Evolutionary conservation across 2,113 vertebrate species (phyloP).

Genomic region (Cebidichthys violaceus): DNA sequence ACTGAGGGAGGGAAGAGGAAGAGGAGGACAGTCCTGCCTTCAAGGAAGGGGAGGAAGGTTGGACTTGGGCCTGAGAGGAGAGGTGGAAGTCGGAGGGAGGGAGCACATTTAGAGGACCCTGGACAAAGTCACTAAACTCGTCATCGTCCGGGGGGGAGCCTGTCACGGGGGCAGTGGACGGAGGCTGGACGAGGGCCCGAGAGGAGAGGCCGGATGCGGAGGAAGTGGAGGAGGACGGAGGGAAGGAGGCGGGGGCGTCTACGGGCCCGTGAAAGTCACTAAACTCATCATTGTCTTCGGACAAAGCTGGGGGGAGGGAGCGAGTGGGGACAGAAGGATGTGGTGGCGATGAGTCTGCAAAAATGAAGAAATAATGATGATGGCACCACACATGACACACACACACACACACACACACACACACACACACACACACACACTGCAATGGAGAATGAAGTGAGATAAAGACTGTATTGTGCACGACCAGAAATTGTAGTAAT

Average conservation of each 20-base stretch:
- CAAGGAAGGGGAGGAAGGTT: conserved; percentile 78
- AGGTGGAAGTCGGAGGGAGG: conserved; percentile 81
- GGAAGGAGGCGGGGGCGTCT: conserved; percentile 81
- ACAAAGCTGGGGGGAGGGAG: conserved; percentile 87
- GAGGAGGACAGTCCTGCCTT: conserved; percentile 75
- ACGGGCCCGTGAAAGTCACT: conserved; percentile 96
- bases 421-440: conserved; percentile 70
- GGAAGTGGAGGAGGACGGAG: conserved; percentile 76
- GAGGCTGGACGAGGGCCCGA: conserved; percentile 62
- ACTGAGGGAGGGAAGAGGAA: conserved; percentile 65
- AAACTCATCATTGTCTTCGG: conserved; percentile 93
- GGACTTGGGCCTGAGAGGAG: conserved; percentile 56
- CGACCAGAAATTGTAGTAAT: conserved; percentile 30
- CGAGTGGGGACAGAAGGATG: conserved; percentile 90
- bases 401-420: conserved; percentile 56
- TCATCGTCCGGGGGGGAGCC: conserved; percentile 85
- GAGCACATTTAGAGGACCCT: conserved; percentile 88
- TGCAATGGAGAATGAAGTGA: conserved; percentile 61
- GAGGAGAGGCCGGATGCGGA: conserved; percentile 77
- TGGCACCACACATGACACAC: conserved; percentile 76
- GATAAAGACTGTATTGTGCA: conserved; percentile 36
- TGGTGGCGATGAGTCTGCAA: conserved; percentile 95
- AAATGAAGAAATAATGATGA: conserved; percentile 88
- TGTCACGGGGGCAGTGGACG: conserved; percentile 81
- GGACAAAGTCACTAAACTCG: conserved; percentile 98